Conservation (phyloP, 1,140 invertebrate genomes). For the Pectinophora gossypiella region DNA sequence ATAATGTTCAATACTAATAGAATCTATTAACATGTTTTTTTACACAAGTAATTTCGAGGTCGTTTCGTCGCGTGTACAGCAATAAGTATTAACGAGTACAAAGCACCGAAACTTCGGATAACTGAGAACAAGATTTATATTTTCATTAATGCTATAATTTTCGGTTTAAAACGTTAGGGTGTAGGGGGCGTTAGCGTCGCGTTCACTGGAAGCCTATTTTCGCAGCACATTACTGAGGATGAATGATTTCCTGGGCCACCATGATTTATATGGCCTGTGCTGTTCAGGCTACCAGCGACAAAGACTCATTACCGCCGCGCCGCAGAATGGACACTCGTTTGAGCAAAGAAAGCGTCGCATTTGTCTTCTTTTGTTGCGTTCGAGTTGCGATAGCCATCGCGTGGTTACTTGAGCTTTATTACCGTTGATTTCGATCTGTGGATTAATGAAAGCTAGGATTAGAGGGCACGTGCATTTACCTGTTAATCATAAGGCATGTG, state of each 20-base stretch:
- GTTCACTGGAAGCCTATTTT: conserved; percentile 65
- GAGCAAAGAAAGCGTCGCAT: conserved; percentile 48
- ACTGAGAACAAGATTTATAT: conserved; percentile 55
- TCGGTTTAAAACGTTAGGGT: conserved; percentile 57
- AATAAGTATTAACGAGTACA: no score
- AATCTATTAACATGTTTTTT: no score
- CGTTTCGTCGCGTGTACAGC: no score
- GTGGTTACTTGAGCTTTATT: conserved; percentile 13
- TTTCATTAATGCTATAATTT: conserved; percentile 51
- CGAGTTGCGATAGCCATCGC: conserved; percentile 16
- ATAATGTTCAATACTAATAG: no score
- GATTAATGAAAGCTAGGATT: background rate
- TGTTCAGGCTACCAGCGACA: conserved; percentile 29
- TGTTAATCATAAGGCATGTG: no score
- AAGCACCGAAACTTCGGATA: no score
- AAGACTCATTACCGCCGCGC: conserved; percentile 50
- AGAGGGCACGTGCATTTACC: background rate
- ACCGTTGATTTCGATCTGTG: background rate
- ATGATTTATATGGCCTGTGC: conserved; percentile 45
- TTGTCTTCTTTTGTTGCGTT: conserved; percentile 56
- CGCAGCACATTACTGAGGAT: conserved; percentile 71
- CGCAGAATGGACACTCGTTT: conserved; percentile 58
- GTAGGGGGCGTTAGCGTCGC: conserved; percentile 54
- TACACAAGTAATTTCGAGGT: no score
- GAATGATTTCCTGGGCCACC: conserved; percentile 67